Conservation (phyloP, 2,113 vertebrate genomes). For the Scophthalmus maximus region DNA sequence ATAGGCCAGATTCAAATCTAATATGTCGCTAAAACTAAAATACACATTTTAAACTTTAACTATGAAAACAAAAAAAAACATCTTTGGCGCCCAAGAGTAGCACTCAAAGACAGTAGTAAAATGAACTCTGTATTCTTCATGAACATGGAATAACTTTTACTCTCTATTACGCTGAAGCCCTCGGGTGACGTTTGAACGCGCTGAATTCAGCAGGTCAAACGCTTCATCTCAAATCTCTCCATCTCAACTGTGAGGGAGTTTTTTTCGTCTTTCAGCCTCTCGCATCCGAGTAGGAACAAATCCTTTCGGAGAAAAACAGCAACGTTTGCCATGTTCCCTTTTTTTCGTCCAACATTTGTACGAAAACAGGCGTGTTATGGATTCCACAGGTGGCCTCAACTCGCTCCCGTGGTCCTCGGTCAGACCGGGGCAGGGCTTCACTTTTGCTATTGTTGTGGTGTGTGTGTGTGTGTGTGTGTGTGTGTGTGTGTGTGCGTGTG, state of each 20-base stretch:
- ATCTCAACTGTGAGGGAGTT: neutral
- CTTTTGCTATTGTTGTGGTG: neutral
- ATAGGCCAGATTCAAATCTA: neutral
- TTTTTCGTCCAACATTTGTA: slow-evolving; percentile 55
- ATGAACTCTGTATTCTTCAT: neutral
- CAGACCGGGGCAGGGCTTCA: slow-evolving; percentile 27
- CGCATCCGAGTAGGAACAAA: slow-evolving; percentile 56
- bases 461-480: neutral
- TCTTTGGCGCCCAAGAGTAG: no score
- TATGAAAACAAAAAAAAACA: no score
- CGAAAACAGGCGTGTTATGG: slow-evolving; percentile 67
- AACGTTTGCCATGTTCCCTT: slow-evolving; percentile 48
- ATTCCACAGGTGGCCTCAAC: slow-evolving; percentile 63
- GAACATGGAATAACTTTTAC: neutral
- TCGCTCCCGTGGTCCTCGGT: slow-evolving; percentile 43
- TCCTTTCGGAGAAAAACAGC: slow-evolving; percentile 60
- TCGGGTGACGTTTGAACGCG: neutral
- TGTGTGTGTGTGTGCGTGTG: no score
- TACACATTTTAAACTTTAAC: no score
- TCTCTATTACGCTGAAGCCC: neutral
- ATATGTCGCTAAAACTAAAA: no score
- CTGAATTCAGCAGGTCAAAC: slow-evolving; percentile 26
- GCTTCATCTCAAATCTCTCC: slow-evolving; percentile 22
- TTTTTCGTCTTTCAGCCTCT: slow-evolving; percentile 33
- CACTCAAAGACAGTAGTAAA: no score